Evolutionary conservation across 2,888 invertebrate species (phyloP), one percentile per base, ranked within the genome.

Genomic region (Atethmia centrago): DNA sequence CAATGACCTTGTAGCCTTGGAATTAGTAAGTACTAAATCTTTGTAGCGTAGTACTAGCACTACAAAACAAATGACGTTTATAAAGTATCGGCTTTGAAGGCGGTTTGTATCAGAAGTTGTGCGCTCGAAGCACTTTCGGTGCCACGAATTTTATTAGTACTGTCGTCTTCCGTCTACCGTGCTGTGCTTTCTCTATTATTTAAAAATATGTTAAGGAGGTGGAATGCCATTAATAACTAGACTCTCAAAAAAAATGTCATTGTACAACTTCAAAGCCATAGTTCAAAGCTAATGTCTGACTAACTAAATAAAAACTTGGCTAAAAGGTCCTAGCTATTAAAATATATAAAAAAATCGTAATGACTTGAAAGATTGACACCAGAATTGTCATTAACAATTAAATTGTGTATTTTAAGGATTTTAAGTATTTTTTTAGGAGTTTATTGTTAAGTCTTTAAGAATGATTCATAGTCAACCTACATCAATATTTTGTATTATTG

Each of bases 401-500:
- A 49, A 66, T 56, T 42, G 49, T 42, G 16, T 58, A 74, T 51
- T 65, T 47, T 42, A 66, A 25, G 47, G 19, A 31, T 70, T 66
- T 56, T 74, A 56, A 31, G 55, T 55, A n/a, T 67, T 71, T 82
- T 74, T 73, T 63, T 36, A 45, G 31, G 61, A 74, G 28, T 69
- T 63, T 71, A 71, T 71, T 69, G 36, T 59, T 69, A 70, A 59
- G 45, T 56, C n/a, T 28, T 14, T 55, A 58, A 79, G 36, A 63
- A 94, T 92, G 92, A 84, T 91, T 75, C 85, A 88, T 55, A 92
- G 91, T 72, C 97, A 97, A 87, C 97, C 98, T 0, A 97, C 96
- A 66, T 97, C 98, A 5, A 97, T 98, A 82, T 97, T 98, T 93
- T 98, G 98, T 94, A 98, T 98, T 81, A 97, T 98, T 80, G 97